Evolutionary conservation across 2,888 invertebrate genomes (phyloP).

Genomic region (Nudaria mundana): DNA sequence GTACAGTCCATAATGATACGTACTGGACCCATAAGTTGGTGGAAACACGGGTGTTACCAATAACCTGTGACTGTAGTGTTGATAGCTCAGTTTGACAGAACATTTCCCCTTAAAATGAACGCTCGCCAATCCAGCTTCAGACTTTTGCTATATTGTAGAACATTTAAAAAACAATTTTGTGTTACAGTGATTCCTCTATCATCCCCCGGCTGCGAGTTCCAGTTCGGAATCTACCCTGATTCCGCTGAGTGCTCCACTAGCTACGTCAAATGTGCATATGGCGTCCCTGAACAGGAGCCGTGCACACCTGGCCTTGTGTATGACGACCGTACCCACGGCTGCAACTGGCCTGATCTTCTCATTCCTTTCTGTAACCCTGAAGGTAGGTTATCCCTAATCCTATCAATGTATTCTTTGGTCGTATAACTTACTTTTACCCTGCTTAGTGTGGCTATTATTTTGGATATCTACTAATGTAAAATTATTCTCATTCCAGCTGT

Average conservation of each 20-base stretch:
- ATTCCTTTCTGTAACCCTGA: constrained; percentile 94
- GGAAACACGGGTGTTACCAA: too few relatives aligned
- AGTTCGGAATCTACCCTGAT: constrained; percentile 94
- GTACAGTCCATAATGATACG: too few relatives aligned
- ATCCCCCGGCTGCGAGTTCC: constrained; percentile 91
- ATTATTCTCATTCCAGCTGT: constrained; percentile 82
- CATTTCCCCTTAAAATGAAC: too few relatives aligned
- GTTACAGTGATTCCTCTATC: constrained; percentile 89
- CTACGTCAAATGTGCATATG: constrained; percentile 92
- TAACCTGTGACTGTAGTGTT: too few relatives aligned
- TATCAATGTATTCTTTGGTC: too few relatives aligned
- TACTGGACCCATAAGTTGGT: too few relatives aligned
- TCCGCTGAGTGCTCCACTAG: constrained; percentile 90
- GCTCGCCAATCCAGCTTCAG: too few relatives aligned
- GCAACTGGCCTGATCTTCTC: constrained; percentile 96
- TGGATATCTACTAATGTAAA: neutral
- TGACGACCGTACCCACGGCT: constrained; percentile 92
- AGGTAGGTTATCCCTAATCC: too few relatives aligned
- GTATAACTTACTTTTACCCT: neutral
- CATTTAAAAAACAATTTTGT: too few relatives aligned
- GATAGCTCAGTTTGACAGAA: too few relatives aligned
- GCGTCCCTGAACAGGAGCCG: constrained; percentile 88
- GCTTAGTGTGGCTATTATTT: too few relatives aligned
- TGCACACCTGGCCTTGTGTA: constrained; percentile 95
- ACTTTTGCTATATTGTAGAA: too few relatives aligned